A percentile compares a stretch with the other conserved stretches of the same genome.
These are phyloP conservation scores for Hirtodrosophila alboralis DNA, from an alignment of 2,888 invertebrate species.

Conservation along the genomic window DNA sequence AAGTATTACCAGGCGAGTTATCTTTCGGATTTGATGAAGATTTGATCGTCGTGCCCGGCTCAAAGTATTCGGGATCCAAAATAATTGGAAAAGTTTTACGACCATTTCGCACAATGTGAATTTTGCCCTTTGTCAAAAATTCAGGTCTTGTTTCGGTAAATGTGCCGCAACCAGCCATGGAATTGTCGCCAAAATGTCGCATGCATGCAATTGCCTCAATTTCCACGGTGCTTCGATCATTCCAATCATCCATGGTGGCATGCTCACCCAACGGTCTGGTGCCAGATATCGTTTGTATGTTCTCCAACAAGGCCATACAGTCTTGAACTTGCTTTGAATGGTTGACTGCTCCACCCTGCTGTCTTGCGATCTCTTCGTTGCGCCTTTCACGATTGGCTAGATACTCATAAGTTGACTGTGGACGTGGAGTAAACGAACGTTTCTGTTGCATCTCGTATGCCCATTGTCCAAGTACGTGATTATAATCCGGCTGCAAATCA, in stretches of 20 bases:
- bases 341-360: neutral
- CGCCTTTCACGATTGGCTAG: slow-evolving; percentile 29
- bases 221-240: slow-evolving; percentile 69
- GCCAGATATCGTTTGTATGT: slow-evolving; percentile 73
- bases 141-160: slow-evolving; percentile 39
- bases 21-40: neutral
- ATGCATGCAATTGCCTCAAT: slow-evolving; percentile 78
- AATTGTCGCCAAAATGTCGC: slow-evolving; percentile 73
- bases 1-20: neutral
- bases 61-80: slow-evolving; percentile 69
- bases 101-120: slow-evolving; percentile 66
- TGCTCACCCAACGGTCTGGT: slow-evolving; percentile 77
- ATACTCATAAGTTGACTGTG: slow-evolving; percentile 44
- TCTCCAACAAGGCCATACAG: slow-evolving; percentile 69
- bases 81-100: slow-evolving; percentile 64
- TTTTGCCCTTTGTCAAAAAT: slow-evolving; percentile 31
- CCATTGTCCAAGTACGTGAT: slow-evolving; percentile 73
- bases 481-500: slow-evolving; percentile 71
- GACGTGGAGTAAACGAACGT: slow-evolving; percentile 30
- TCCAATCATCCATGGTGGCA: slow-evolving; percentile 75
- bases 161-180: slow-evolving; percentile 41
- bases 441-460: slow-evolving; percentile 49
- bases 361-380: slow-evolving; percentile 25
- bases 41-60: slow-evolving; percentile 40
- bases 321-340: slow-evolving; percentile 37